These are phyloP conservation scores for Temnothorax rugatulus DNA, from an alignment of 2,888 invertebrate genomes.

Conservation along the genomic window DNA sequence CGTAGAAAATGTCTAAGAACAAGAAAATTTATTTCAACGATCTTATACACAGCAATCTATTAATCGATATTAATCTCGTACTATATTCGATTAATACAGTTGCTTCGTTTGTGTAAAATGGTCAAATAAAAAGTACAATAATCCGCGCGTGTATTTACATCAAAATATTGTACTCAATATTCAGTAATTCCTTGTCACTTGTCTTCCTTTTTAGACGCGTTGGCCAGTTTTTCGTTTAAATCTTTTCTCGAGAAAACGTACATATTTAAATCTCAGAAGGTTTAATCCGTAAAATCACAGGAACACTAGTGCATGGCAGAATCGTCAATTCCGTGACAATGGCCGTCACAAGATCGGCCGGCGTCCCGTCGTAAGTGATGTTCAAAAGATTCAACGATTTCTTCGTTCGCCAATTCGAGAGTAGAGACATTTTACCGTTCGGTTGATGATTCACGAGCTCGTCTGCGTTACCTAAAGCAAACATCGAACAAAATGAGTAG, in stretches of 20 bases:
- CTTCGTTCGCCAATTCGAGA: constrained; percentile 89
- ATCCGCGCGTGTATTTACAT: too few relatives aligned
- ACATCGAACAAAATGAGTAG: neutral
- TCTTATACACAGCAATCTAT: constrained; percentile 26
- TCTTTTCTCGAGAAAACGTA: neutral
- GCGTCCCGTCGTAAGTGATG: constrained; percentile 97
- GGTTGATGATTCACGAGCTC: constrained; percentile 87
- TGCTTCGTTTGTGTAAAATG: neutral
- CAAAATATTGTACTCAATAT: too few relatives aligned
- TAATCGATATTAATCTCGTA: neutral
- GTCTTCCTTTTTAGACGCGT: too few relatives aligned
- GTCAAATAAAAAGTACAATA: too few relatives aligned
- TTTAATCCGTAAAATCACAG: constrained; percentile 96
- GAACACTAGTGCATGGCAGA: constrained; percentile 98
- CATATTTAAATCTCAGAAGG: constrained; percentile 88
- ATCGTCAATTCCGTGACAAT: constrained; percentile 98
- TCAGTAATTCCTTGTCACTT: too few relatives aligned
- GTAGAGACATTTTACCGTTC: constrained; percentile 84
- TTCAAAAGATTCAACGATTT: constrained; percentile 91
- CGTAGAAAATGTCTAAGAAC: constrained; percentile 65
- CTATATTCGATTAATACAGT: constrained; percentile 1
- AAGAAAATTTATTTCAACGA: constrained; percentile 64
- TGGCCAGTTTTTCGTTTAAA: neutral
- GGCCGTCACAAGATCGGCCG: constrained; percentile 96
- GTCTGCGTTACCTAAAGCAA: constrained; percentile 91